These are phyloP conservation scores for Dichetophora obliterata DNA, from an alignment of 2,888 invertebrate species.

Conservation along the genomic window DNA sequence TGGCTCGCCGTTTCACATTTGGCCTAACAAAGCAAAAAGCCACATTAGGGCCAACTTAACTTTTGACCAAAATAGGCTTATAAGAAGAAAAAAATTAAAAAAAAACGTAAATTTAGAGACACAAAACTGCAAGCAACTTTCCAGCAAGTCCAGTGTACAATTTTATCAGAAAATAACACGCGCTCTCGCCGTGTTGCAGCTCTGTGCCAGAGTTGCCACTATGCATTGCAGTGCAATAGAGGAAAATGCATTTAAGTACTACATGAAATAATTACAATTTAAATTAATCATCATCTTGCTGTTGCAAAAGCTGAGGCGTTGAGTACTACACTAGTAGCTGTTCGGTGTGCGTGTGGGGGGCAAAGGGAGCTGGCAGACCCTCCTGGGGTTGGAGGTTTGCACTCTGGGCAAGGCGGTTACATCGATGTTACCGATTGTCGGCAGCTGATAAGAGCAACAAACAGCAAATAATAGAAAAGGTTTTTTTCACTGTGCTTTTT, in stretches of 20 bases:
- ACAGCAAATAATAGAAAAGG: constrained; percentile 29
- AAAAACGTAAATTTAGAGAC: neutral
- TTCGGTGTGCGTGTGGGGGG: neutral
- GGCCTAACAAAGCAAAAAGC: neutral
- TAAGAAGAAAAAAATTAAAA: constrained; percentile 4
- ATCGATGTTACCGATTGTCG: constrained; percentile 2
- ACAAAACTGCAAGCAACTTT: neutral
- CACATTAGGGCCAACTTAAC: neutral
- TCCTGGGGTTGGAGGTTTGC: neutral
- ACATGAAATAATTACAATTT: constrained; percentile 61
- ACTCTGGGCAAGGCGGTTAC: neutral
- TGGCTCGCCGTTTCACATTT: neutral
- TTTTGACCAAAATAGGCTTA: neutral
- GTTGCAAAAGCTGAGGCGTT: constrained; percentile 1
- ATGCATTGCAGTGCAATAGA: neutral
- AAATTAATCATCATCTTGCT: constrained; percentile 56
- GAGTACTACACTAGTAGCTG: neutral
- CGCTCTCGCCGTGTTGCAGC: neutral
- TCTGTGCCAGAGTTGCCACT: neutral
- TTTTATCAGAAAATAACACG: constrained; percentile 27
- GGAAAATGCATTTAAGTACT: constrained; percentile 39
- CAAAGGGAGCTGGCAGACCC: neutral
- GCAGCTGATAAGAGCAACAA: neutral
- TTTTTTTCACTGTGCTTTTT: neutral
- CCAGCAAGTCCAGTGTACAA: constrained; percentile 15